These are phyloP conservation scores for Bettongia penicillata DNA, from an alignment of 2,113 vertebrate species.

Conservation along the genomic window DNA sequence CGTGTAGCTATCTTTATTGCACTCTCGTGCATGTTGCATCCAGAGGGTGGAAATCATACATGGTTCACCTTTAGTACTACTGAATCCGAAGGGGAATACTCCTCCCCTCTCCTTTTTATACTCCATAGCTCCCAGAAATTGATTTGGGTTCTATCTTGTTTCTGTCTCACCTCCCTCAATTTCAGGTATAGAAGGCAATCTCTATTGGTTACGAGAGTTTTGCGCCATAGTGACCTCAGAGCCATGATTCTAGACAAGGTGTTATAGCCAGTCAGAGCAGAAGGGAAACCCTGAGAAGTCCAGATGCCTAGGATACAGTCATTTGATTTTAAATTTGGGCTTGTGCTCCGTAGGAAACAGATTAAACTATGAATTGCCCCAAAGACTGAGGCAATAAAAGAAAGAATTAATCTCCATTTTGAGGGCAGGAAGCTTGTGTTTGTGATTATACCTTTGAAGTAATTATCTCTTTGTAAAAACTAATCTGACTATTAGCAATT, in stretches of 20 bases:
- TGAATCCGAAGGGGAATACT: background rate
- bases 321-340: background rate
- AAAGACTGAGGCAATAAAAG: background rate
- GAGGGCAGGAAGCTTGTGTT: background rate
- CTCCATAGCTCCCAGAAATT: background rate
- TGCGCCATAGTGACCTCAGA: no score
- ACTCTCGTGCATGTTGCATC: background rate
- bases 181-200: background rate
- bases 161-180: background rate
- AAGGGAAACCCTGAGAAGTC: background rate
- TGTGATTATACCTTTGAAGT: background rate
- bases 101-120: no score
- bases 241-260: background rate
- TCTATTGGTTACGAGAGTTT: background rate
- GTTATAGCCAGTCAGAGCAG: background rate
- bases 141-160: background rate
- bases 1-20: background rate
- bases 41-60: background rate
- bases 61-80: background rate
- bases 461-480: background rate
- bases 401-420: background rate
- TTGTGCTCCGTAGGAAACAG: background rate
- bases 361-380: no score
- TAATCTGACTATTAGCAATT: background rate
- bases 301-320: background rate